Conservation (phyloP, 2,888 invertebrate genomes). For the Sphecodes monilicornis region DNA sequence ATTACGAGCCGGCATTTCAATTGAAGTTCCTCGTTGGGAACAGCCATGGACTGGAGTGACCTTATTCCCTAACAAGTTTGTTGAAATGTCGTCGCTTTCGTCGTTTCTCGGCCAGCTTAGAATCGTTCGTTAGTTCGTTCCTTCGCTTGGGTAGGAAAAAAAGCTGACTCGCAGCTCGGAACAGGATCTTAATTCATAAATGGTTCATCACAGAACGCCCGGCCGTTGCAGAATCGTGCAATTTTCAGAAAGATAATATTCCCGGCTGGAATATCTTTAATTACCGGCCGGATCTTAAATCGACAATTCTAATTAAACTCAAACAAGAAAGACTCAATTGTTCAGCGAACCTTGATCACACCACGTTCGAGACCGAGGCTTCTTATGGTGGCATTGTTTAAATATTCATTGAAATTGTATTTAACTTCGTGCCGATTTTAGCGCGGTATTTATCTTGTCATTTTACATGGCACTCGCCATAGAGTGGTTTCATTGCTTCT, state of each 20-base stretch:
- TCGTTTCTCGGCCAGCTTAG: constrained; percentile 11
- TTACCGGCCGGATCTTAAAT: constrained; percentile 10
- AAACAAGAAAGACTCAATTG: constrained; percentile 20
- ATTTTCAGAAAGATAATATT: constrained; percentile 29
- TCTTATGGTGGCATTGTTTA: background rate
- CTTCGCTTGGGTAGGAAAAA: constrained; percentile 6
- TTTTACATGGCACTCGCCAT: background rate
- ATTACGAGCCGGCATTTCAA: constrained; percentile 57
- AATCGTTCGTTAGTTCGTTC: constrained; percentile 7
- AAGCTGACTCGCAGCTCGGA: constrained; percentile 25
- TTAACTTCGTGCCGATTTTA: background rate
- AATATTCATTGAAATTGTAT: background rate
- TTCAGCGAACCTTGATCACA: constrained; percentile 8
- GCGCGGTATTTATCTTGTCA: too few species aligned
- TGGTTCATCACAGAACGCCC: background rate
- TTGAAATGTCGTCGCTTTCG: constrained; percentile 46
- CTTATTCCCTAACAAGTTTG: constrained; percentile 60
- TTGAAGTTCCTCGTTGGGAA: constrained; percentile 38
- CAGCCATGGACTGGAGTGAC: constrained; percentile 33
- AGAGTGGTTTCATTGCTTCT: too few species aligned
- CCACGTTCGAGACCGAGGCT: background rate
- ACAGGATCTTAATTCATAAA: background rate
- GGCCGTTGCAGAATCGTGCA: background rate
- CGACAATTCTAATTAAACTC: constrained; percentile 36
- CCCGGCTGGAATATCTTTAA: constrained; percentile 23